These are phyloP conservation scores for Drosophila sechellia DNA, from an alignment of 1,140 invertebrate genomes.

Conservation along the genomic window DNA sequence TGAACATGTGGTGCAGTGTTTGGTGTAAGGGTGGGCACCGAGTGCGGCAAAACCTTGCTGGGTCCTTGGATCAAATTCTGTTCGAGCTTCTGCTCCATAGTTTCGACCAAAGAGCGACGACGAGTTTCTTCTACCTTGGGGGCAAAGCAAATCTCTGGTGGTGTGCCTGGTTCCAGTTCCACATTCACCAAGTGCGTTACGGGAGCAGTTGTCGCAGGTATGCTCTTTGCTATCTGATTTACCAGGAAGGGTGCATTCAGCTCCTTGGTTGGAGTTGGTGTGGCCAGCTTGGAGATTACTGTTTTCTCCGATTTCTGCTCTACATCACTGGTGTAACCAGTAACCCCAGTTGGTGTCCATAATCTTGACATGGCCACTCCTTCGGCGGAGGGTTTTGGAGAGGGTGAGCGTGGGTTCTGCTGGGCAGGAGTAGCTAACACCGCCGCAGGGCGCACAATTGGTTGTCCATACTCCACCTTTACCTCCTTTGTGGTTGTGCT, in stretches of 20 bases:
- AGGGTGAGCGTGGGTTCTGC: constrained; percentile 70
- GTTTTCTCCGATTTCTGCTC: constrained; percentile 63
- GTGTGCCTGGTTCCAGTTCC: constrained; percentile 87
- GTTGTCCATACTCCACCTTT: constrained; percentile 76
- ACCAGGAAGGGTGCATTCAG: constrained; percentile 86
- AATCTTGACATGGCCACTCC: constrained; percentile 88
- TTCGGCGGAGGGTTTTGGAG: constrained; percentile 86
- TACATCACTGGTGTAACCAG: constrained; percentile 57
- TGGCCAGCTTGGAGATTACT: constrained; percentile 69
- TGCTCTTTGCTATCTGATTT: constrained; percentile 81
- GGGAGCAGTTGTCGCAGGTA: constrained; percentile 81
- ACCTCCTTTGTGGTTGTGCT: constrained; percentile 66
- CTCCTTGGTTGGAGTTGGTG: constrained; percentile 80
- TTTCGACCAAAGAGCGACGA: constrained; percentile 86
- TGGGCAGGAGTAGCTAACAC: constrained; percentile 71
- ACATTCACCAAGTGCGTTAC: constrained; percentile 80
- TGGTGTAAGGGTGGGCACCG: constrained; percentile 82
- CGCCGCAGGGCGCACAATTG: constrained; percentile 81
- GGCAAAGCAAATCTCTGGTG: constrained; percentile 88
- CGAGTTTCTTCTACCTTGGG: constrained; percentile 82
- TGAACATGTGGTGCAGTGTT: constrained; percentile 20
- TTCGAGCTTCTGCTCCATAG: constrained; percentile 86
- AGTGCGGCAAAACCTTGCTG: constrained; percentile 85
- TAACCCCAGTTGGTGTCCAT: constrained; percentile 84
- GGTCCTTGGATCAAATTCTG: constrained; percentile 86